Percentiles rank a stretch among this genome's conserved stretches.
phyloP scores from a whole-genome alignment of 2,113 vertebrate species.

The Dromas ardeola region DNA sequence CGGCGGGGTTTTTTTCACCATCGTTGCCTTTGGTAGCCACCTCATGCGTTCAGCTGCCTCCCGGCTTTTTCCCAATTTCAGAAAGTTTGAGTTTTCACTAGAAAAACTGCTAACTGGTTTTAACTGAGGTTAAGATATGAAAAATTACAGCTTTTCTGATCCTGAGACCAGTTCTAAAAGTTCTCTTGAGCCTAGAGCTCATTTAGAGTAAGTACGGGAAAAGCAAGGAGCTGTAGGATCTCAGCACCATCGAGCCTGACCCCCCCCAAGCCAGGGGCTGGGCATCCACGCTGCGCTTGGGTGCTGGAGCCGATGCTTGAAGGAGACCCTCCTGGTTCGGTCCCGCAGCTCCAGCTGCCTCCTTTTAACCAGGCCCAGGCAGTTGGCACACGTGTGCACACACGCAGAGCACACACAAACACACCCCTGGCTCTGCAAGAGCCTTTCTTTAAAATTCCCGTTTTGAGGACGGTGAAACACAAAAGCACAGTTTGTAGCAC shows the following conservation, averaged over 20 bases:
- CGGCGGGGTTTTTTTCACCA: accelerated
- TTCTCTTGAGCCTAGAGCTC: background rate
- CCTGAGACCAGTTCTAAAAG: background rate
- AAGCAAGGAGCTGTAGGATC: background rate
- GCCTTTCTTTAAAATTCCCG: background rate
- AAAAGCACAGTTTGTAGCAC: background rate
- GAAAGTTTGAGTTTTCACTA: background rate
- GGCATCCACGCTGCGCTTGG: background rate
- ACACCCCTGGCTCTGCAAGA: accelerated
- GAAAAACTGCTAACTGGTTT: background rate
- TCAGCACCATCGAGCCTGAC: background rate
- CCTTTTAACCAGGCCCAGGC: background rate
- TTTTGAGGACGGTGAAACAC: background rate
- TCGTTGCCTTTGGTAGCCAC: background rate
- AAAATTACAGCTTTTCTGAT: background rate
- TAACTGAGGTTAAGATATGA: background rate
- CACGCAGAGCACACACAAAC: background rate
- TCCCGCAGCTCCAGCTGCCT: background rate
- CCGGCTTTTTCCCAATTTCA: background rate
- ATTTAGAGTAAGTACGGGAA: background rate
- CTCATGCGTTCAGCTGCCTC: background rate
- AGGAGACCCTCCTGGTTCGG: background rate
- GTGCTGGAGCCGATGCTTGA: accelerated
- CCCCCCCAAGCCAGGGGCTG: background rate
- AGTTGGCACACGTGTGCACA: background rate